phyloP scores from a whole-genome alignment of 2,888 invertebrate genomes.

The Brachyptera putata region DNA sequence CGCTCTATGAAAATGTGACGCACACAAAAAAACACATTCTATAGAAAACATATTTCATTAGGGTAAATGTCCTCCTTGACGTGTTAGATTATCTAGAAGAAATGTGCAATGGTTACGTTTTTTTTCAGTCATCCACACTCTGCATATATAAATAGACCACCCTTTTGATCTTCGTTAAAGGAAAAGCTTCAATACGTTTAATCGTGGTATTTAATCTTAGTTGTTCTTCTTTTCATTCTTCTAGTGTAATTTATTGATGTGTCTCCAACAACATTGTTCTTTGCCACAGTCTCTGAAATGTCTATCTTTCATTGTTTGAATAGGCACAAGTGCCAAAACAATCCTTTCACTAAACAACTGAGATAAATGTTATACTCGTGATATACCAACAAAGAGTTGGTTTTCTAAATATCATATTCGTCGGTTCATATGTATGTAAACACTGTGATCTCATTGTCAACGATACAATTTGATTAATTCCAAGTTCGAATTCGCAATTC shows the following conservation, averaged over 20 bases:
- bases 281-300: slow-evolving; percentile 3
- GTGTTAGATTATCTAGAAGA: not conserved
- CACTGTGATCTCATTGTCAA: no score
- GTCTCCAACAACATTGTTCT: slow-evolving; percentile 4
- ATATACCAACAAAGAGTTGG: no score
- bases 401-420: no score
- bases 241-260: not conserved
- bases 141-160: no score
- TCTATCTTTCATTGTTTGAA: not conserved
- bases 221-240: not conserved
- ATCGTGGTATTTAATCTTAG: not conserved
- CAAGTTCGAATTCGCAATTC: no score
- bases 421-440: no score
- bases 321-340: not conserved
- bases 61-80: slow-evolving; percentile 18
- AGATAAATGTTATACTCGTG: no score
- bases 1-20: not conserved
- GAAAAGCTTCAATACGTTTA: slow-evolving; percentile 7
- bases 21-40: no score
- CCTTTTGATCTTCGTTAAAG: no score
- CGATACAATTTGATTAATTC: no score
- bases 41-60: slow-evolving; percentile 10
- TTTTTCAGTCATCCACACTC: not conserved
- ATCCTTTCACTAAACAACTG: not conserved
- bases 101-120: slow-evolving; percentile 7